phyloP scores from a whole-genome alignment of 2,888 invertebrate species.

The Malthinus seriepunctatus region DNA sequence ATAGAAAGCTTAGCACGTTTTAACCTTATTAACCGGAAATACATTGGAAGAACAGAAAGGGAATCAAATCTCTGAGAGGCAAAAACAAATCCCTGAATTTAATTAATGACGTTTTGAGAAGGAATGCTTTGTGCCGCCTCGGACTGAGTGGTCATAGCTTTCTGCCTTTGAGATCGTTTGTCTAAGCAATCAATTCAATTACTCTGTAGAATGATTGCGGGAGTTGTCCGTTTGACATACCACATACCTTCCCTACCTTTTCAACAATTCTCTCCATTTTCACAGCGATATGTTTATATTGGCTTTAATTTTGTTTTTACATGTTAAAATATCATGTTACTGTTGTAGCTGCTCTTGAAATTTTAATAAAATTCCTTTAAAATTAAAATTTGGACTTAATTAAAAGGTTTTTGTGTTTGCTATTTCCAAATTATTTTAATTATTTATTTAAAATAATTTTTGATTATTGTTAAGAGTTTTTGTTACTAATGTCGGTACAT shows the following conservation, averaged over 20 bases:
- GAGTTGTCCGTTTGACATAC: constrained; percentile 49
- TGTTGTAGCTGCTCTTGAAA: no score
- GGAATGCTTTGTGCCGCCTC: constrained; percentile 52
- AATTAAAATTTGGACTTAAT: no score
- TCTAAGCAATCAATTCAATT: constrained; percentile 56
- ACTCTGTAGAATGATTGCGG: constrained; percentile 50
- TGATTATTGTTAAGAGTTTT: no score
- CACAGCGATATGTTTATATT: neutral
- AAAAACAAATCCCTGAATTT: constrained; percentile 56
- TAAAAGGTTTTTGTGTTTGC: no score
- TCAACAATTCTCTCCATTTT: constrained; percentile 13
- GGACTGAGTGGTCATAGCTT: constrained; percentile 35
- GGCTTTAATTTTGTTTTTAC: neutral
- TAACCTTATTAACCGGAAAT: constrained; percentile 49
- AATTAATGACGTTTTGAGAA: constrained; percentile 55
- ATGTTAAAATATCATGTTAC: no score
- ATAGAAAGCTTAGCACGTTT: constrained; percentile 38
- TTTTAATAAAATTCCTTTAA: no score
- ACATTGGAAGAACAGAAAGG: constrained; percentile 48
- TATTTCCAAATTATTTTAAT: no score
- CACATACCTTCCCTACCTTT: constrained; percentile 39
- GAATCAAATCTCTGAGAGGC: constrained; percentile 50
- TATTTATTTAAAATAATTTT: no score
- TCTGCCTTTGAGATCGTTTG: constrained; percentile 52
- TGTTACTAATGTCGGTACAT: no score